Percentiles rank a stretch among this genome's conserved stretches.
Conservation (phyloP, 2,113 vertebrate genomes). For the Podarcis raffonei region DNA sequence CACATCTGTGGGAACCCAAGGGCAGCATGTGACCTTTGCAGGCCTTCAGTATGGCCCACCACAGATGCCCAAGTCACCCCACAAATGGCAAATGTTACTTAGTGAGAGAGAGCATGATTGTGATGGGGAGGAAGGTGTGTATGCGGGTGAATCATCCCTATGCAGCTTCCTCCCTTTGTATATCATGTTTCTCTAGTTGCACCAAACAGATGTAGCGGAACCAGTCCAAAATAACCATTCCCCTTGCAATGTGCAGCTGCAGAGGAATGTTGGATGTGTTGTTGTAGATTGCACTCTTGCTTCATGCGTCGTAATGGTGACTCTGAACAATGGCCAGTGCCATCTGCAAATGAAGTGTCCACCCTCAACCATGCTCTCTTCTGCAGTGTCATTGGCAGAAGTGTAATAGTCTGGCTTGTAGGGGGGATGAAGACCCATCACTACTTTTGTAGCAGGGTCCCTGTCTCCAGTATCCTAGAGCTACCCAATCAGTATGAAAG, state of each 20-base stretch:
- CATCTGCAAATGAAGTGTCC: background rate
- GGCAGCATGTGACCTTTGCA: no score
- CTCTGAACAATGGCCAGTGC: background rate
- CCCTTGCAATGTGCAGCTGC: background rate
- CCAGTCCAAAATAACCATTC: background rate
- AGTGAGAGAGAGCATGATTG: no score
- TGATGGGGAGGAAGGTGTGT: no score
- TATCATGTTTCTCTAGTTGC: background rate
- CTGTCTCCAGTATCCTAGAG: no score
- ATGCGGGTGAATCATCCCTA: background rate
- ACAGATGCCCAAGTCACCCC: no score
- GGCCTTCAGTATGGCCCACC: background rate
- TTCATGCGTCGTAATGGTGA: background rate
- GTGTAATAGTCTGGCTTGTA: no score
- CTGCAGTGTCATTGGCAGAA: background rate
- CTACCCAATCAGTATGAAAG: no score
- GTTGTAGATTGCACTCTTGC: background rate
- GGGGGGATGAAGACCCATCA: no score
- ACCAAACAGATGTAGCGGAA: background rate
- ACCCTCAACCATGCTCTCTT: background rate
- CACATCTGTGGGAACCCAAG: no score
- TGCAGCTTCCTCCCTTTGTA: background rate
- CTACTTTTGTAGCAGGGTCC: no score
- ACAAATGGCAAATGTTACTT: no score
- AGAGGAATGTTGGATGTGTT: background rate